A percentile compares a stretch with the other conserved stretches of the same genome.
Evolutionary conservation across 2,888 invertebrate genomes (phyloP).

Genomic region (Apotomis betuletana): DNA sequence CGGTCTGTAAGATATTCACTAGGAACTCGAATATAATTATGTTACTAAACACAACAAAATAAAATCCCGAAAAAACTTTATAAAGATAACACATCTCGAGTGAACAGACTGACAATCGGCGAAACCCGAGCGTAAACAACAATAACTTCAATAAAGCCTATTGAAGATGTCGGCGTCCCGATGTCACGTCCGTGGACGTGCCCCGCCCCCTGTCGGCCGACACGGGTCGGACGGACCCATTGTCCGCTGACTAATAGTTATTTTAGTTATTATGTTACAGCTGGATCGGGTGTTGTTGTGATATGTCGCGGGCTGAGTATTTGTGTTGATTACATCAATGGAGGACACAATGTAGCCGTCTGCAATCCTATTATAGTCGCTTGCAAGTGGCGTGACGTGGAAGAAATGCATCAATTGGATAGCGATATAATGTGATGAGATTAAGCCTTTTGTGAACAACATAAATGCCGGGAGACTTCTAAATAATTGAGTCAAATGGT

Average conservation of each 20-base stretch:
- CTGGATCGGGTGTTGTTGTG: constrained; percentile 22
- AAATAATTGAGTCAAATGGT: no score
- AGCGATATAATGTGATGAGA: constrained; percentile 7
- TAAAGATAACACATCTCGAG: constrained; percentile 7
- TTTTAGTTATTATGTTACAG: constrained; percentile 19
- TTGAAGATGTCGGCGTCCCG: constrained; percentile 3
- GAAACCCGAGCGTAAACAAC: constrained; percentile 28
- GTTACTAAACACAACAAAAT: neutral
- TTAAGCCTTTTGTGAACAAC: neutral
- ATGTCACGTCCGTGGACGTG: constrained; percentile 3
- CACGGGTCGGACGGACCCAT: constrained; percentile 11
- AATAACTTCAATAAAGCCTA: constrained; percentile 35
- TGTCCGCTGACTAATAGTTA: constrained; percentile 20
- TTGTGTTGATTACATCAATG: constrained; percentile 25
- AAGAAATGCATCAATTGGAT: constrained; percentile 11
- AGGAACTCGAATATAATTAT: neutral
- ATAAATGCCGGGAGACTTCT: no score
- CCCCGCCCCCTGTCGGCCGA: constrained; percentile 26
- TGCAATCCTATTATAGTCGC: constrained; percentile 17
- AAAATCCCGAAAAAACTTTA: constrained; percentile 6
- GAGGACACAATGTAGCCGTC: neutral
- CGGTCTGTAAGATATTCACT: neutral
- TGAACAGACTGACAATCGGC: constrained; percentile 18
- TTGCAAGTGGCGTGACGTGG: constrained; percentile 16
- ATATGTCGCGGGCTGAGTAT: constrained; percentile 11